Conservation (phyloP, 2,113 vertebrate species). For the Beaufortia kweichowensis region DNA sequence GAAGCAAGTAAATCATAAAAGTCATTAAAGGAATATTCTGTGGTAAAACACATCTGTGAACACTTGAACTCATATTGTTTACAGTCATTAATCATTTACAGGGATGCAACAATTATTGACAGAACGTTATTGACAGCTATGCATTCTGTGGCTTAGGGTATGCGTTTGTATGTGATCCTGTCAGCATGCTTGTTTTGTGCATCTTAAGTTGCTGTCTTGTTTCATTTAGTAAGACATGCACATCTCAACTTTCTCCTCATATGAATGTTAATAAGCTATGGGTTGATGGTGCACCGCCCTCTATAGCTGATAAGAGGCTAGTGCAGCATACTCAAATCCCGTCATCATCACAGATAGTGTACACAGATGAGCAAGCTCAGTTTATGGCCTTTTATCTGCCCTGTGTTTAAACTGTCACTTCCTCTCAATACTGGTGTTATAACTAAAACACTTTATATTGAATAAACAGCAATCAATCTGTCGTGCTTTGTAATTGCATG, state of each 20-base stretch:
- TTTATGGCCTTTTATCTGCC: slow-evolving; percentile 32
- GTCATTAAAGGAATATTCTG: background rate
- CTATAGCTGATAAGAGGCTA: slow-evolving; percentile 5
- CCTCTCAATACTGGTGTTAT: background rate
- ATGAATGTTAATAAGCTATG: background rate
- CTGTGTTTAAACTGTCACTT: background rate
- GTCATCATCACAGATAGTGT: background rate
- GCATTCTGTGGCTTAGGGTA: background rate
- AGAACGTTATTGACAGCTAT: background rate
- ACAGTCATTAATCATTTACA: background rate
- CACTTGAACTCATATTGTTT: background rate
- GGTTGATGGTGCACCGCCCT: slow-evolving; percentile 9
- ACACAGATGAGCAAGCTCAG: background rate
- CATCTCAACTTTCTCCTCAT: background rate
- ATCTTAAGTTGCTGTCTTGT: background rate
- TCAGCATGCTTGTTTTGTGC: background rate
- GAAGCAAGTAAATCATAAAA: no score
- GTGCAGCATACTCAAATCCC: background rate
- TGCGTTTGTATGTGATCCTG: background rate
- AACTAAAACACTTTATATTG: background rate
- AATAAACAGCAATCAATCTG: slow-evolving; percentile 6
- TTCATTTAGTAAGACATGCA: background rate
- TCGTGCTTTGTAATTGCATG: background rate
- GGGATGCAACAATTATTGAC: slow-evolving; percentile 5
- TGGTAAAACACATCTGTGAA: background rate